Evolutionary conservation across 2,888 invertebrate species (phyloP).

Genomic region (Xylota segnis): DNA sequence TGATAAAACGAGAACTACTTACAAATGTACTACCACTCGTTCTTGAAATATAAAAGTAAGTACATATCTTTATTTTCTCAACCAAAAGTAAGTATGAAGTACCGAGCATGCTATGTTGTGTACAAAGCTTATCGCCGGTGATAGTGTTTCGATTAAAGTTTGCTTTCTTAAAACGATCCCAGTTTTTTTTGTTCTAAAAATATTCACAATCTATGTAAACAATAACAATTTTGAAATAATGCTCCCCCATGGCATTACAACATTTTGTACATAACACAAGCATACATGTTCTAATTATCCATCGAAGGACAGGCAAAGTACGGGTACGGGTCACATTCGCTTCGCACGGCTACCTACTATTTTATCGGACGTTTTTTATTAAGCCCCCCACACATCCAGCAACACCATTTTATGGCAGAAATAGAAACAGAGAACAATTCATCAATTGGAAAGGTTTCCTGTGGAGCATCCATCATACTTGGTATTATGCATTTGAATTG

Average conservation of each 20-base stretch:
- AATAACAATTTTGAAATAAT: not conserved
- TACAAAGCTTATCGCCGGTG: not conserved
- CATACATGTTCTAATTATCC: constrained; percentile 43
- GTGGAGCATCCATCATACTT: constrained; percentile 57
- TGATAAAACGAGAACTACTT: not conserved
- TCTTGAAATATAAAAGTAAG: not conserved
- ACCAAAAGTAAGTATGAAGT: not conserved
- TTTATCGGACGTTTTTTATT: constrained; percentile 24
- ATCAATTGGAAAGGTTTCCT: constrained; percentile 71
- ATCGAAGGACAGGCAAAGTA: constrained; percentile 53
- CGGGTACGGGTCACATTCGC: constrained; percentile 16
- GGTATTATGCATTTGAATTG: constrained; percentile 61
- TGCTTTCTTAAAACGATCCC: not conserved
- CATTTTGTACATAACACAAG: not conserved
- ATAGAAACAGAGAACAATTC: constrained; percentile 42
- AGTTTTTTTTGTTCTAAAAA: not conserved
- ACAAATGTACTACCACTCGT: not conserved
- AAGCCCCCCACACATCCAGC: not conserved
- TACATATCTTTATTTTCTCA: not conserved
- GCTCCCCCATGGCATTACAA: not conserved
- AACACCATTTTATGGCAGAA: not conserved
- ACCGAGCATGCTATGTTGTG: not conserved
- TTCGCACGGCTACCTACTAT: constrained; percentile 11
- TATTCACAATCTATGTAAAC: not conserved
- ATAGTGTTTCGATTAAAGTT: not conserved